Conservation (phyloP, 2,797 vertebrate genomes). For the Knipowitschia caucasica region DNA sequence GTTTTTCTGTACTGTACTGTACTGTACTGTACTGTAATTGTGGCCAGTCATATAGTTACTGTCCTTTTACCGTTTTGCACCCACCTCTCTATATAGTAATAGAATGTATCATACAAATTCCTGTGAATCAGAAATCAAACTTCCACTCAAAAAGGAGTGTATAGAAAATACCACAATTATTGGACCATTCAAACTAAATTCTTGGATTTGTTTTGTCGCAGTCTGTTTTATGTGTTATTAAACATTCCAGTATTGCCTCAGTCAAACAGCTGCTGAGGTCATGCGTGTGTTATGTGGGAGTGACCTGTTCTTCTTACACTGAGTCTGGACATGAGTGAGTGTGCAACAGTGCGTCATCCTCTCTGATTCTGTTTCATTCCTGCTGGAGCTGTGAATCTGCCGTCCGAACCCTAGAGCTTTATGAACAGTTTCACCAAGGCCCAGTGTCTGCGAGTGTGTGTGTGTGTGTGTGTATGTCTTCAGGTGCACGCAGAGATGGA, state of each 20-base stretch:
- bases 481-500: constrained; percentile 23
- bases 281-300: constrained; percentile 21
- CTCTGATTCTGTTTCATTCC: constrained; percentile 60
- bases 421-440: constrained; percentile 45
- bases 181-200: background rate
- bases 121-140: too few relatives aligned
- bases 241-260: background rate
- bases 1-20: too few relatives aligned
- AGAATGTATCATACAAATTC: too few relatives aligned
- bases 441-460: constrained; percentile 17
- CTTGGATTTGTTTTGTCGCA: background rate
- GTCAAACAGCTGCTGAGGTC: constrained; percentile 6
- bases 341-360: constrained; percentile 39
- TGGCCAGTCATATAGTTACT: too few relatives aligned
- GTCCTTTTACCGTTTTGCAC: too few relatives aligned
- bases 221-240: background rate
- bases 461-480: constrained; percentile 10
- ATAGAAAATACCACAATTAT: background rate
- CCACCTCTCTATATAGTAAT: too few relatives aligned
- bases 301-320: constrained; percentile 33
- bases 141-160: too few relatives aligned
- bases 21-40: too few relatives aligned
- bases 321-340: constrained; percentile 18
- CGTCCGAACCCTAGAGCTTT: constrained; percentile 46
- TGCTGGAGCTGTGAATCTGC: constrained; percentile 59